Evolutionary conservation across 2,888 invertebrate species (phyloP).

Genomic region (Conops quadrifasciatus): DNA sequence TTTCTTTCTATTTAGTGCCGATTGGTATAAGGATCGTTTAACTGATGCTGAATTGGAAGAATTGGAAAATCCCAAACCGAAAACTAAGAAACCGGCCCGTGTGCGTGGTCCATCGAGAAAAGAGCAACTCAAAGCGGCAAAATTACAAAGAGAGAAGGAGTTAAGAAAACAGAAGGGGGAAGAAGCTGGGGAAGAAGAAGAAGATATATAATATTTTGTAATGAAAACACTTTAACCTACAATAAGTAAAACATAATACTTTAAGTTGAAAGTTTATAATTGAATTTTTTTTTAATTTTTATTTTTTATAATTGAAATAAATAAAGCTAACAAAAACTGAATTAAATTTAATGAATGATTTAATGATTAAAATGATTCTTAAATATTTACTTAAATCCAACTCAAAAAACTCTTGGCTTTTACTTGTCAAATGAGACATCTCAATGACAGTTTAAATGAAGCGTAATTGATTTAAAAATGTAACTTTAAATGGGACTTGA

Average conservation of each 20-base stretch:
- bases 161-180: conserved; percentile 25
- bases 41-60: conserved; percentile 82
- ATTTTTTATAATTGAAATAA: too few species aligned
- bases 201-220: not conserved
- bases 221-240: not conserved
- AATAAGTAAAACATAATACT: not conserved
- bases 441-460: too few species aligned
- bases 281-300: too few species aligned
- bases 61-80: conserved; percentile 79
- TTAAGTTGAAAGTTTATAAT: conserved; percentile 3
- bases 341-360: too few species aligned
- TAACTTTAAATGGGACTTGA: too few species aligned
- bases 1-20: conserved; percentile 75
- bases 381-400: too few species aligned
- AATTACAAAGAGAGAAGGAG: conserved; percentile 43
- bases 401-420: too few species aligned
- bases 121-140: conserved; percentile 52
- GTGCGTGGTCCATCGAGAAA: conserved; percentile 64
- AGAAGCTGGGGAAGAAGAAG: not conserved
- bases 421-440: too few species aligned
- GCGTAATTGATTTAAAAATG: too few species aligned
- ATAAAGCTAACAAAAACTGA: too few species aligned
- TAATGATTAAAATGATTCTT: too few species aligned
- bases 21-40: conserved; percentile 88
- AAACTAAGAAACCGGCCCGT: conserved; percentile 63